Evolutionary conservation across 2,888 invertebrate genomes (phyloP).

Genomic region (Tromatobia lineatoria): DNA sequence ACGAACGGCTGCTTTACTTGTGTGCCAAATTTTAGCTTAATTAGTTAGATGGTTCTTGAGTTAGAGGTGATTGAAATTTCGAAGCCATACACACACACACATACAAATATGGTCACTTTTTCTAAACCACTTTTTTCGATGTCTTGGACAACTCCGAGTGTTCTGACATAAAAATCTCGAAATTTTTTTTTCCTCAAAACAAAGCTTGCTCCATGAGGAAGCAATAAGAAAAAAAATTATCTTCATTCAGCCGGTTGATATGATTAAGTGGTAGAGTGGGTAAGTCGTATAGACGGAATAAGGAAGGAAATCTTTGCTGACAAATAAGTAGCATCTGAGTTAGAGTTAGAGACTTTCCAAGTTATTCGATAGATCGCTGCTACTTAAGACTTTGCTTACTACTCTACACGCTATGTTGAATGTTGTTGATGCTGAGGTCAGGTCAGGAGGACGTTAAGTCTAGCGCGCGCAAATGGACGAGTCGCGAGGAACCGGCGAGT

Average conservation of each 20-base stretch:
- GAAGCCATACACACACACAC: no score
- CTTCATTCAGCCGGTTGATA: not conserved
- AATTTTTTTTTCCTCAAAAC: no score
- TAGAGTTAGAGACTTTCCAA: slow-evolving; percentile 48
- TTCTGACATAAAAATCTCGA: no score
- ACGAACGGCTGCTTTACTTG: no score
- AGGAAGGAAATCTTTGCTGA: not conserved
- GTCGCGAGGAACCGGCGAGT: slow-evolving; percentile 20
- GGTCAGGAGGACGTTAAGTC: slow-evolving; percentile 68
- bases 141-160: no score
- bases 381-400: slow-evolving; percentile 2
- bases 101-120: no score
- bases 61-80: no score
- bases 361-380: slow-evolving; percentile 46
- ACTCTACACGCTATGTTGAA: slow-evolving; percentile 24
- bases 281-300: not conserved
- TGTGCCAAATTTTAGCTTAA: no score
- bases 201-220: no score
- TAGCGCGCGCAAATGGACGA: slow-evolving; percentile 33
- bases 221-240: not conserved
- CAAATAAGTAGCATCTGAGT: slow-evolving; percentile 7
- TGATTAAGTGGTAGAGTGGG: not conserved
- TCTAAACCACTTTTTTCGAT: no score
- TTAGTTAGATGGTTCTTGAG: no score
- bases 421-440: slow-evolving; percentile 53